Percentiles rank a stretch among this genome's conserved stretches.
phyloP scores from a whole-genome alignment of 2,113 vertebrate genomes.

The Gracilinanus agilis region DNA sequence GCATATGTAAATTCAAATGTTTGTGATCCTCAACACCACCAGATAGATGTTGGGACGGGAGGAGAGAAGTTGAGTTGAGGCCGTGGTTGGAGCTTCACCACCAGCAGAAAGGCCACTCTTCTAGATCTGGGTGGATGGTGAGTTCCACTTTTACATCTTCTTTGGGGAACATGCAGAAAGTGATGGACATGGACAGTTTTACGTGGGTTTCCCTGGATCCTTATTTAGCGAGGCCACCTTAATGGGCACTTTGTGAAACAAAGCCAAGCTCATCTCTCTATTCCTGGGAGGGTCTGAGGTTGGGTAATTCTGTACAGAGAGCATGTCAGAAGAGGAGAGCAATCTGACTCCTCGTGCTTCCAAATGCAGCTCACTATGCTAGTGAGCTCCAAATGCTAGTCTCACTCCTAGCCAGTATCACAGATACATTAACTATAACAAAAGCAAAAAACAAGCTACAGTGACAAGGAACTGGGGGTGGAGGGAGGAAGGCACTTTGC shows the following conservation, averaged over 20 bases:
- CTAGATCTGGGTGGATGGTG: conserved; percentile 73
- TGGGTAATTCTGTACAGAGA: not conserved
- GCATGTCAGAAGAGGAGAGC: not conserved
- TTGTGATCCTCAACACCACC: conserved; percentile 19
- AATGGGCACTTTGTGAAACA: conserved; percentile 54
- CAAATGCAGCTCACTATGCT: conserved; percentile 35
- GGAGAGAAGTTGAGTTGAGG: not conserved
- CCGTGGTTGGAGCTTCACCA: not conserved
- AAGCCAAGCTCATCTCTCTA: not conserved
- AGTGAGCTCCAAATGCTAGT: not conserved
- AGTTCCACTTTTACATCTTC: conserved; percentile 58
- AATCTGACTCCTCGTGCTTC: conserved; percentile 46
- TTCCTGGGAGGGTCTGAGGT: not conserved
- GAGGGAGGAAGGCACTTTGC: conserved; percentile 82
- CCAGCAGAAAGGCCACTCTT: not conserved
- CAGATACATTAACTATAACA: conserved; percentile 32
- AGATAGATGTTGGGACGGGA: conserved; percentile 25
- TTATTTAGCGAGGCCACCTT: conserved; percentile 47
- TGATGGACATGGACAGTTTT: conserved; percentile 58
- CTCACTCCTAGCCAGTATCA: not conserved
- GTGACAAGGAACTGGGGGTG: conserved; percentile 63
- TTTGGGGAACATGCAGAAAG: conserved; percentile 68
- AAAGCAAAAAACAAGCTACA: conserved; percentile 46
- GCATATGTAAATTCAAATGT: conserved; percentile 14
- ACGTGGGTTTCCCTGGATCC: conserved; percentile 38